Evolutionary conservation across 2,797 vertebrate species (phyloP), one percentile per base, ranked within the genome.

Genomic region (Ceryle rudis): DNA sequence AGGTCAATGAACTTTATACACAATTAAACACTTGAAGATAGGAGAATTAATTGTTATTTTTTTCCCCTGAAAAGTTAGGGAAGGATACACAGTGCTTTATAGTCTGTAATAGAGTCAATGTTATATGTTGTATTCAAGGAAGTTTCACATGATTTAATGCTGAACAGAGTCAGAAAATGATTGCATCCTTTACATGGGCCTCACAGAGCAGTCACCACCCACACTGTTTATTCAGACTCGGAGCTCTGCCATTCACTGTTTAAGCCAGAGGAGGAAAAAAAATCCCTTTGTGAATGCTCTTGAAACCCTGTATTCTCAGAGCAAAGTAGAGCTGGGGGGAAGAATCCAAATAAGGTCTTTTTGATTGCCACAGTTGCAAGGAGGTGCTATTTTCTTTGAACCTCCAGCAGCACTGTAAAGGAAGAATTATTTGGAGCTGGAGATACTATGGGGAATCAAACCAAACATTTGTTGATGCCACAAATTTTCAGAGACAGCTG

Each of bases 1-100:
- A 98, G 99, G 98, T 99, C 98, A 98, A 96, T 98, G 98, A 99
- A 99, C 99, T 98, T 98, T 98, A 98, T 98, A 98, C 98, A 98
- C 98, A 98, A 98, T 98, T 97, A 98, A 98, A 97, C 96, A 95
- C 96, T 97, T 95, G 87, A 97, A 96, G 97, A 92, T 93, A 46
- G 93, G 94, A 96, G 93, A 97, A 97, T 97, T 97, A 92, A 85
- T 96, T 97, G 96, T 95, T 90, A 86, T 88, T 89, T 77, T 90
- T 96, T 96, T 95, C 90, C 85, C 85, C 69, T 60, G 62, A 95
- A 94, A 97, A 94, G 92, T 88, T 52, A 93, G 82, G 91, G 86
- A 96, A 95, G 93, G 89, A 96, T 95, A 95, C 92, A 57, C 12
- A 65, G 91, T 93, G 44, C 11, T 79, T 92, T 94, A 96, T 90